A percentile compares a stretch with the other conserved stretches of the same genome.
Evolutionary conservation across 2,113 vertebrate species (phyloP).

Genomic region (Grus americana): DNA sequence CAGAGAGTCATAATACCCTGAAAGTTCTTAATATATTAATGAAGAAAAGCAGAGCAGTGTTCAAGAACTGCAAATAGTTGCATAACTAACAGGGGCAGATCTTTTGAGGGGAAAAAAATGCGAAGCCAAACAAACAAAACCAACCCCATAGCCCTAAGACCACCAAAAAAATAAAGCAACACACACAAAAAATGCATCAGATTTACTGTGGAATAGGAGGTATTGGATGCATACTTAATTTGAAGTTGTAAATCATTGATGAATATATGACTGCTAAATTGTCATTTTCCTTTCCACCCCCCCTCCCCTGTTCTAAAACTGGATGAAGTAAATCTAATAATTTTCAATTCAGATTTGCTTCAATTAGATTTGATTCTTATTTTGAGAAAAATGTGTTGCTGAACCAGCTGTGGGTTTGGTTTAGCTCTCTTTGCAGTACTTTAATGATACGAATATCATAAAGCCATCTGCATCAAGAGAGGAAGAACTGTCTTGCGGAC

Average conservation of each 20-base stretch:
- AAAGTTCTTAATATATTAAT: not conserved
- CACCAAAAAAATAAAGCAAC: not conserved
- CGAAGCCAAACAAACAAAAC: not conserved
- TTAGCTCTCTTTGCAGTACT: not conserved
- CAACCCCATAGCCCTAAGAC: fast-evolving
- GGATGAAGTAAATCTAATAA: not conserved
- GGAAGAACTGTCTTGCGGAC: not conserved
- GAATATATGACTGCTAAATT: not conserved
- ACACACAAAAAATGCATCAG: not conserved
- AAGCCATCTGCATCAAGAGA: not conserved
- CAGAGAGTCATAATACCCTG: not conserved
- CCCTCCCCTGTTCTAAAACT: not conserved
- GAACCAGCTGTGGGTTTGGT: not conserved
- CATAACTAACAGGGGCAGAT: not conserved
- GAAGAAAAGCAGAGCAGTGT: not conserved
- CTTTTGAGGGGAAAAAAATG: not conserved
- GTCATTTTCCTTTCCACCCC: too few species aligned
- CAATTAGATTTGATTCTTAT: not conserved
- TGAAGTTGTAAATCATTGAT: not conserved
- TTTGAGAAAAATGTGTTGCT: not conserved
- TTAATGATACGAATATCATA: not conserved
- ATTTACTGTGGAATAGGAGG: not conserved
- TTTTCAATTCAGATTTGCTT: not conserved
- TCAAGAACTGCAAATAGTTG: not conserved
- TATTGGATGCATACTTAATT: not conserved